Percentiles rank a stretch among this genome's conserved stretches.
Evolutionary conservation across 2,113 vertebrate genomes (phyloP).

Genomic region (Fulmarus glacialis): DNA sequence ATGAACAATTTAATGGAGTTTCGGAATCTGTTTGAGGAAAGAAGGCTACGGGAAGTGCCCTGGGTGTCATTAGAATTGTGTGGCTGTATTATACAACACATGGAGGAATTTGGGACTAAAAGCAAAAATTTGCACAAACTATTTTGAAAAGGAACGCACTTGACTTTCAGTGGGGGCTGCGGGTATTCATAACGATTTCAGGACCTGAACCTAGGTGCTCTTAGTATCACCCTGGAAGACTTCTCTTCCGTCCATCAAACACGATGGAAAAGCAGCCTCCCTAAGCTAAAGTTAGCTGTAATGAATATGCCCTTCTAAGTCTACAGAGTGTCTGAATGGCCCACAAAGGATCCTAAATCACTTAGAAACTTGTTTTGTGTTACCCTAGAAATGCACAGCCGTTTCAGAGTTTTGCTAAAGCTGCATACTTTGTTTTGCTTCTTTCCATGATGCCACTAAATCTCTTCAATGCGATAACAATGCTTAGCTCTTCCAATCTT

Average conservation of each 20-base stretch:
- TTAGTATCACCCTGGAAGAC: neutral
- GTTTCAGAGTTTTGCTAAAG: neutral
- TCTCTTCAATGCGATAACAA: neutral
- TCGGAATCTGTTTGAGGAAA: neutral
- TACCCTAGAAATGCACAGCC: neutral
- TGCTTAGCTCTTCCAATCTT: neutral
- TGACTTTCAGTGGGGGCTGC: neutral
- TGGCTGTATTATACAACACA: neutral
- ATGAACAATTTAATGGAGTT: neutral
- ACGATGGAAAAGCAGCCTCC: neutral
- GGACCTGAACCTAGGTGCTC: neutral
- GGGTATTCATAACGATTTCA: neutral
- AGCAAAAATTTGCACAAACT: neutral
- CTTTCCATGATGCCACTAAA: neutral
- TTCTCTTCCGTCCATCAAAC: neutral
- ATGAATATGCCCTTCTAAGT: neutral
- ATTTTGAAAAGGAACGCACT: neutral
- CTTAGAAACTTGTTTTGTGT: neutral
- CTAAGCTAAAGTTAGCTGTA: neutral
- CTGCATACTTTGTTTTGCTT: neutral
- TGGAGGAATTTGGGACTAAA: neutral
- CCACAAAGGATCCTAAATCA: neutral
- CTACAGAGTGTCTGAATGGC: neutral
- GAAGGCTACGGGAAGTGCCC: neutral
- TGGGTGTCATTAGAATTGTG: neutral